These are phyloP conservation scores for Thalassoma bifasciatum DNA, from an alignment of 2,113 vertebrate species.

Conservation along the genomic window DNA sequence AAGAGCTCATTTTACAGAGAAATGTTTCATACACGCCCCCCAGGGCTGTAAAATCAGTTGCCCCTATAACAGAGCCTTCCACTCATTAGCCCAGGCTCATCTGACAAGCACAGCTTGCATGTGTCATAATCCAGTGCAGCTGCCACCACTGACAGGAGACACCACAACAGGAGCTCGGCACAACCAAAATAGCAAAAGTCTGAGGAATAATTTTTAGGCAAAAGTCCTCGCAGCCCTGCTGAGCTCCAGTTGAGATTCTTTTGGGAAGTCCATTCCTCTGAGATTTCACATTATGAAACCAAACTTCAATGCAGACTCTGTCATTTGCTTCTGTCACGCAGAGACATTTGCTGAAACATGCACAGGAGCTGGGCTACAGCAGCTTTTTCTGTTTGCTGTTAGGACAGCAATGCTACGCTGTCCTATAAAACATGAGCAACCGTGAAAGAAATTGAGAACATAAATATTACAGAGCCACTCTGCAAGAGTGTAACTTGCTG, in stretches of 20 bases:
- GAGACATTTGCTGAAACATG: conserved; percentile 12
- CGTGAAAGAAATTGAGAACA: conserved; percentile 24
- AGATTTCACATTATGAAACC: conserved; percentile 30
- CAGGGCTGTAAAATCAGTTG: conserved; percentile 47
- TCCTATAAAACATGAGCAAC: conserved; percentile 18
- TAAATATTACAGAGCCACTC: conserved; percentile 45
- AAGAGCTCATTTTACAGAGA: conserved; percentile 17
- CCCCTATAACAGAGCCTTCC: conserved; percentile 45
- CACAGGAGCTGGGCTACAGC: conserved; percentile 12
- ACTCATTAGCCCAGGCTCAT: conserved; percentile 67
- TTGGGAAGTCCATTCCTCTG: conserved; percentile 15
- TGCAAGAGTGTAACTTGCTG: conserved; percentile 2
- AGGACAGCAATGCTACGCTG: conserved; percentile 35
- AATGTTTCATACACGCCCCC: conserved; percentile 24
- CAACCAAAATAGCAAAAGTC: conserved; percentile 57
- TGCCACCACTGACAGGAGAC: conserved; percentile 65
- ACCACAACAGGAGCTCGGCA: conserved; percentile 44
- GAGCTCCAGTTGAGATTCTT: conserved; percentile 29
- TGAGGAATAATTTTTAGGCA: conserved; percentile 28
- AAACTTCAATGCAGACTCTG: conserved; percentile 22
- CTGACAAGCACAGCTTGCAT: conserved; percentile 71
- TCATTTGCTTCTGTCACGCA: conserved; percentile 25
- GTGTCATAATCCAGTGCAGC: conserved; percentile 75
- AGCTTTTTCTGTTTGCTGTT: too few relatives aligned
- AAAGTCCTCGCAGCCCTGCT: conserved; percentile 32